Evolutionary conservation across 2,113 vertebrate species (phyloP), one percentile per base, ranked within the genome.

Genomic region (Gila orcuttii): DNA sequence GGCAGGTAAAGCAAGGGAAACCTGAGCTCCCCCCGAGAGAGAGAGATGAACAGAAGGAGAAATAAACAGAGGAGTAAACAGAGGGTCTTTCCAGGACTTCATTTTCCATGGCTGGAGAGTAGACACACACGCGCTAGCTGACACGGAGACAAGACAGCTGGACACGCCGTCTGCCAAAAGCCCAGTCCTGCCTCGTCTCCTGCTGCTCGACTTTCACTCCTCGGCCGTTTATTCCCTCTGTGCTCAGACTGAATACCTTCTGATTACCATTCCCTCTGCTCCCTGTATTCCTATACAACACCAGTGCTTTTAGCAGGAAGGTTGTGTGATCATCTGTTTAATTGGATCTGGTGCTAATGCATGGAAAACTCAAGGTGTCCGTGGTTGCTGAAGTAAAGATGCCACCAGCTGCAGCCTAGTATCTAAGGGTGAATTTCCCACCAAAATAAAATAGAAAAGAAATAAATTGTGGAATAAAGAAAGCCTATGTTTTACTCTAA

Each of bases 1-100:
- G 79, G 87, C 89, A 91, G 90, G 89, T 91, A 86, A 90, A 84
- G 86, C 88, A 39, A 83, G 76, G 79, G 88, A 91, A 92, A 90
- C 84, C 33, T 45, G 86, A 91, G 86, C 81, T 39, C 4, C 79
- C 87, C 90, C 86, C 87, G 11, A 74, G 89, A 86, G 86, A 88
- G 86, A 82, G 66, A 52, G 88, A 88, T 86, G 85, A 88, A 85
- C 85, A 90, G 87, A 91, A 87, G 90, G 91, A 85, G 85, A 89
- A 85, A 89, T 88, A 31, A 42, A 84, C 85, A 91, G 68, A 86
- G 62, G 84, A 50, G 81, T 85, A 87, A 84, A 88, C 83, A 87
- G 62, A 11, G 83, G 87, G 89, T 68, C 80, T 84, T 78, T 84
- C 75, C 85, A 73, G 86, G 83, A 25, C 71, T 55, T 78, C 83